Conservation (phyloP, 2,888 invertebrate genomes). For the Lathronympha strigana region DNA sequence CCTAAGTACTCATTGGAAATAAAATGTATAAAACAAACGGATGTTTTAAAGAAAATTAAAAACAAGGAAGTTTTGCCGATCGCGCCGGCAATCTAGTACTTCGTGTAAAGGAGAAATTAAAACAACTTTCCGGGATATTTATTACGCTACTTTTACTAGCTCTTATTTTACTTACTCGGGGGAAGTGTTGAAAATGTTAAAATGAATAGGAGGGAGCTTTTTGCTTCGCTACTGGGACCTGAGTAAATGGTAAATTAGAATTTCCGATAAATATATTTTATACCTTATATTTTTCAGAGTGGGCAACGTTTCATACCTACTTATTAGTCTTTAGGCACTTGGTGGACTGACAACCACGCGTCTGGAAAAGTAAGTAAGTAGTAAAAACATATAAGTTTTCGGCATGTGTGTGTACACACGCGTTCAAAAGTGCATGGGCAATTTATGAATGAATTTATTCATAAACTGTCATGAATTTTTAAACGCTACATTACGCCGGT, state of each 20-base stretch:
- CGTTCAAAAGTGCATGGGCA: too few species aligned
- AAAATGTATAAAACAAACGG: constrained; percentile 78
- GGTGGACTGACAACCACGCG: too few species aligned
- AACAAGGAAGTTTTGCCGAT: constrained; percentile 81
- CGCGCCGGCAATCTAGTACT: constrained; percentile 76
- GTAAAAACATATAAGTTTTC: too few species aligned
- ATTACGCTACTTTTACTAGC: constrained; percentile 78
- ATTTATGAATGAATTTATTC: too few species aligned
- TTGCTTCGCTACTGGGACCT: constrained; percentile 48
- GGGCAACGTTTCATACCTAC: too few species aligned
- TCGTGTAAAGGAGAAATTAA: constrained; percentile 83
- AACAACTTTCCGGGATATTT: constrained; percentile 83
- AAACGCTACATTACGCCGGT: too few species aligned
- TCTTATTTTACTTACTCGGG: constrained; percentile 65
- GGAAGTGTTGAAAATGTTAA: constrained; percentile 71
- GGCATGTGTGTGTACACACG: too few species aligned
- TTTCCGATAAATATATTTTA: too few species aligned
- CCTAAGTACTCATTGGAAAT: constrained; percentile 73
- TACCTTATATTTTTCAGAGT: too few species aligned
- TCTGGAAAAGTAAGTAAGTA: too few species aligned
- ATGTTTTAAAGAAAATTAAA: constrained; percentile 84
- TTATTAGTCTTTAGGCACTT: too few species aligned
- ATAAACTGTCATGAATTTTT: too few species aligned
- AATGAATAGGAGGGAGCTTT: constrained; percentile 58
- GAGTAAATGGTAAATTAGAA: constrained; percentile 24